Evolutionary conservation across 2,797 vertebrate species (phyloP).

Genomic region (Tauraco hartlaubi): DNA sequence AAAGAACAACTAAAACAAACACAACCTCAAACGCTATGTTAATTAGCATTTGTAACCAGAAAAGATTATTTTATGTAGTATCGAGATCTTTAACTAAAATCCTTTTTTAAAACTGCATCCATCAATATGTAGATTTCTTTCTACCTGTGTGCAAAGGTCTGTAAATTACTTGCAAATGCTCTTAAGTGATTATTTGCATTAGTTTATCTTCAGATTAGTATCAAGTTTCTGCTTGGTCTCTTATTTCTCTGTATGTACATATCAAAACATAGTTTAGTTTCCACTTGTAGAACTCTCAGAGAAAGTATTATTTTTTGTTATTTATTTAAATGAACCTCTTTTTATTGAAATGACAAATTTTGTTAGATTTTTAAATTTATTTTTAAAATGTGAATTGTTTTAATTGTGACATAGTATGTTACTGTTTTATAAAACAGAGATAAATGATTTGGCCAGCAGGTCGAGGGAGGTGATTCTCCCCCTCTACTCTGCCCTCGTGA

Average conservation of each 20-base stretch:
- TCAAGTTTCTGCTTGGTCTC: not conserved
- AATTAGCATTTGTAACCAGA: not conserved
- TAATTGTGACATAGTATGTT: not conserved
- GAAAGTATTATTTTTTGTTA: not conserved
- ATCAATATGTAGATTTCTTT: not conserved
- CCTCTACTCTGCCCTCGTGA: too few species aligned
- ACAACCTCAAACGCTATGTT: not conserved
- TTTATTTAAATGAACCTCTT: not conserved
- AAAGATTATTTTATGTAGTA: not conserved
- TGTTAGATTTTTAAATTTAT: not conserved
- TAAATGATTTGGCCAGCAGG: too few species aligned
- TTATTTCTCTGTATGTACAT: not conserved
- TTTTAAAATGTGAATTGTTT: not conserved
- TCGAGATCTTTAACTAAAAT: not conserved
- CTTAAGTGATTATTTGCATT: not conserved
- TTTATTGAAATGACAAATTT: not conserved
- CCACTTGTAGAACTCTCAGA: not conserved
- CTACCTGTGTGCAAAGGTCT: not conserved
- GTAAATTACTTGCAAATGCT: not conserved
- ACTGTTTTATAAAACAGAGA: not conserved
- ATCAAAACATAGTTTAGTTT: not conserved
- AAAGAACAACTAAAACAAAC: not conserved
- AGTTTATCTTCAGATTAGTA: not conserved
- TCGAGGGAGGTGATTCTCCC: too few species aligned
- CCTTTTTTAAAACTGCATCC: not conserved